Percentiles rank a stretch among this genome's conserved stretches.
Conservation (phyloP, 2,113 vertebrate genomes). For the Corynorhinus townsendii region DNA sequence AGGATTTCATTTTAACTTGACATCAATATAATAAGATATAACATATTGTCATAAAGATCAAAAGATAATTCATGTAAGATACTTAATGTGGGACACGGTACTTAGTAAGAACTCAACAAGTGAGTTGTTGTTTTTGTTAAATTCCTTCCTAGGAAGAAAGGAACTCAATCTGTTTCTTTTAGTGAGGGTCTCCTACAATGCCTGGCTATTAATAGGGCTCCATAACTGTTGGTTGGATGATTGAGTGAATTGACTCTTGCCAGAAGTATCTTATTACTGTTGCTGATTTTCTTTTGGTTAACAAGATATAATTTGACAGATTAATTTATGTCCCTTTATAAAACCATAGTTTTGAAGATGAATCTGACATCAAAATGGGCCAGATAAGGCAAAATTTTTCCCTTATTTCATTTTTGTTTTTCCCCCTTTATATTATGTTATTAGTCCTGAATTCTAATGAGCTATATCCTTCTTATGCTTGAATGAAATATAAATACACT, state of each 20-base stretch:
- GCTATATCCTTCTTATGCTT: conserved; percentile 35
- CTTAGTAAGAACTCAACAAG: not conserved
- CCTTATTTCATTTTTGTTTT: conserved; percentile 41
- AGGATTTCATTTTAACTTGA: not conserved
- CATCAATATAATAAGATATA: not conserved
- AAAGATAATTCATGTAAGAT: not conserved
- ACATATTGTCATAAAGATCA: not conserved
- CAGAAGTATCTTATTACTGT: not conserved
- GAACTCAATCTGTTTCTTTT: not conserved
- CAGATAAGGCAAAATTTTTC: conserved; percentile 51
- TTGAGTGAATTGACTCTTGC: conserved; percentile 5
- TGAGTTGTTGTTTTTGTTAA: conserved; percentile 2
- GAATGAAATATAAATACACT: conserved; percentile 49
- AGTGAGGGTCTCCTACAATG: not conserved
- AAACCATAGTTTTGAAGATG: conserved; percentile 20
- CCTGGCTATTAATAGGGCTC: conserved; percentile 1
- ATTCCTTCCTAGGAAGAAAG: conserved; percentile 12
- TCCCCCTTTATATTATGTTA: conserved; percentile 18
- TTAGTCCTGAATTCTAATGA: conserved; percentile 43
- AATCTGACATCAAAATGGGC: conserved; percentile 32
- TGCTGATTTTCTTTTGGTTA: conserved; percentile 29
- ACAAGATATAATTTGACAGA: conserved; percentile 13
- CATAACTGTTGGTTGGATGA: conserved; percentile 18
- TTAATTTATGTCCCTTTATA: conserved; percentile 36
- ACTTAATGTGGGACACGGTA: not conserved